Evolutionary conservation across 2,113 vertebrate genomes (phyloP).

Genomic region (Corvus cornix): DNA sequence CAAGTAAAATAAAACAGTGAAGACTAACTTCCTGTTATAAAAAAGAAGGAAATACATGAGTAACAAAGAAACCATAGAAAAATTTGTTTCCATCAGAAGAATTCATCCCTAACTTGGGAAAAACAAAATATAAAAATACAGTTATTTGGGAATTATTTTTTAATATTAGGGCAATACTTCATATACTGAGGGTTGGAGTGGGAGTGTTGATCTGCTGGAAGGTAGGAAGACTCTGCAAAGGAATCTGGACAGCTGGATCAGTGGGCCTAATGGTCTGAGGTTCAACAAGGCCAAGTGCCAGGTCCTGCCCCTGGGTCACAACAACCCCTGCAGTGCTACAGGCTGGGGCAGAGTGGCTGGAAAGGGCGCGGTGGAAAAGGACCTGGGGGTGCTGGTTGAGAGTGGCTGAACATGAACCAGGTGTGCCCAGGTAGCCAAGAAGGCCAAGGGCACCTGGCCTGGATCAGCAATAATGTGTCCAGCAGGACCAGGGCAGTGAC

Average conservation of each 20-base stretch:
- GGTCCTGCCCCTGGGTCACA: background rate
- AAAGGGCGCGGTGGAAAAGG: accelerated
- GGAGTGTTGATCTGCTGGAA: background rate
- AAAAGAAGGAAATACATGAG: background rate
- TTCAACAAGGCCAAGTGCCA: accelerated
- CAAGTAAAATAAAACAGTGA: background rate
- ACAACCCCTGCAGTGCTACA: background rate
- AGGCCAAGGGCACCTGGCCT: background rate
- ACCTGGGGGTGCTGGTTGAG: background rate
- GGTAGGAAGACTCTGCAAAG: background rate
- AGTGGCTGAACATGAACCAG: background rate
- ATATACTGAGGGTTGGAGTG: background rate
- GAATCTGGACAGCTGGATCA: background rate
- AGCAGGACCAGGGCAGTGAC: background rate
- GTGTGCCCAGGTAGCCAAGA: background rate
- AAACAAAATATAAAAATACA: background rate
- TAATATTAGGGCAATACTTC: background rate
- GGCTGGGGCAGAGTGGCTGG: background rate
- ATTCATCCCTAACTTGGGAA: background rate
- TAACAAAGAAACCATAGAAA: background rate
- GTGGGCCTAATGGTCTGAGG: background rate
- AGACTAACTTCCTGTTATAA: background rate
- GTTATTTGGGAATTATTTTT: background rate
- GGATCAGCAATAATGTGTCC: background rate
- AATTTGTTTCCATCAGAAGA: background rate